Evolutionary conservation across 30 jellyfish, hydroid and myxozoan species (phyloP).

Genomic region (Morbakka virulenta): DNA sequence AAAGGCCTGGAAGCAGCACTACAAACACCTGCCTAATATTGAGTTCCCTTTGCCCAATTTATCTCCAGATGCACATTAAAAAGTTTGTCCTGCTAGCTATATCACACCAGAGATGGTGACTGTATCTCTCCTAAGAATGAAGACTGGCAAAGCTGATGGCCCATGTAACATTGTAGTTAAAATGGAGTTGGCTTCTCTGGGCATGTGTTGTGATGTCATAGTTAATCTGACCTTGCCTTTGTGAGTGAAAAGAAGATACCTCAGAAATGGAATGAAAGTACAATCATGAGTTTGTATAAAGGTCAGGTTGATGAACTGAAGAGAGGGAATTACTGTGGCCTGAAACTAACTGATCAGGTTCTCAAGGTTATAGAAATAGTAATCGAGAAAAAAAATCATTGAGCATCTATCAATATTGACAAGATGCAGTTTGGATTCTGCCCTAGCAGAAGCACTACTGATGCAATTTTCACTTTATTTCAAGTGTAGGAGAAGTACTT

Average conservation of each 20-base stretch:
- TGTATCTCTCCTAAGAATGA: not conserved
- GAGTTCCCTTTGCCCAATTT: not conserved
- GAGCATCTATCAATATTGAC: not conserved
- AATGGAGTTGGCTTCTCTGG: not conserved
- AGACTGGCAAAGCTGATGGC: slow-evolving; percentile 1
- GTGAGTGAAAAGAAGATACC: not conserved
- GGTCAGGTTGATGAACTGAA: not conserved
- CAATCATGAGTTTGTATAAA: not conserved
- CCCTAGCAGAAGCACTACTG: not conserved
- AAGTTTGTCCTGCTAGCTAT: not conserved
- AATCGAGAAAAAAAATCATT: not conserved
- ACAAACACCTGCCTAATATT: not conserved
- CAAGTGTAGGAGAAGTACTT: not conserved
- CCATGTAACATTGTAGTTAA: not conserved
- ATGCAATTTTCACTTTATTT: not conserved
- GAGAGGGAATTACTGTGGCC: not conserved
- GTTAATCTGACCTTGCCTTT: not conserved
- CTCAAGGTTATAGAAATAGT: not conserved
- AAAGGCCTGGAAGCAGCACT: not conserved
- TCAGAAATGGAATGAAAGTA: not conserved
- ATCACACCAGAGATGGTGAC: not conserved
- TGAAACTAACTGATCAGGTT: not conserved
- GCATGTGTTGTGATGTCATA: not conserved
- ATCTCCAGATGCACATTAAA: not conserved
- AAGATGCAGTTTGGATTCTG: not conserved